A percentile compares a stretch with the other conserved stretches of the same genome.
These are phyloP conservation scores for Pangasius mekongensis DNA, from an alignment of 2,797 vertebrate genomes.

Conservation along the genomic window DNA sequence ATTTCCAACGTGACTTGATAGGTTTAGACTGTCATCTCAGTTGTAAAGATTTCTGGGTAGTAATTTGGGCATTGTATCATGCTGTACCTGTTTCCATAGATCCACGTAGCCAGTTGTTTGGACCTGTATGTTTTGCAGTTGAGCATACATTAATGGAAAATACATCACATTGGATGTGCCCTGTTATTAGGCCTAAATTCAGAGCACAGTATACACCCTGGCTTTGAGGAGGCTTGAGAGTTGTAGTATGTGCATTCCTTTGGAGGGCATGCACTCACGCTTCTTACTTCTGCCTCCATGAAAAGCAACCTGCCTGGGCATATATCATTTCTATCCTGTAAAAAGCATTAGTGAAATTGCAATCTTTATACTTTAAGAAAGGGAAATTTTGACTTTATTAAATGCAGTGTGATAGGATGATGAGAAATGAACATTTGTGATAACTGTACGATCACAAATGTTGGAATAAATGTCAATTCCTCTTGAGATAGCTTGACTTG, in stretches of 20 bases:
- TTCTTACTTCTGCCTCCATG: not conserved
- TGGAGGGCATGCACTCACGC: conserved; percentile 4
- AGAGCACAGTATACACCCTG: not conserved
- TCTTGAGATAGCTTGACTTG: too few species aligned
- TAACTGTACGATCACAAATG: not conserved
- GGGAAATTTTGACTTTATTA: not conserved
- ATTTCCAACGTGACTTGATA: not conserved
- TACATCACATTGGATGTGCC: not conserved
- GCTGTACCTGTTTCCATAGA: not conserved
- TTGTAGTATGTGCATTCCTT: conserved; percentile 18
- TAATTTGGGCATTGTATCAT: not conserved
- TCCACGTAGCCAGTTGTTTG: not conserved
- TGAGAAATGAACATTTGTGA: not conserved
- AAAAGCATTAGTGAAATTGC: not conserved
- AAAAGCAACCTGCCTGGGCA: not conserved
- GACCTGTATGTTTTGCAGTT: not conserved
- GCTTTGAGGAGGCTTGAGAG: conserved; percentile 14
- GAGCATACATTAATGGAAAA: not conserved
- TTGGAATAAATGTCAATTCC: not conserved
- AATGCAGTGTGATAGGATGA: not conserved
- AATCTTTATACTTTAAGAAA: not conserved
- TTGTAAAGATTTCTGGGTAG: not conserved
- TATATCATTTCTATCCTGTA: not conserved
- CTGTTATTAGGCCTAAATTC: not conserved
- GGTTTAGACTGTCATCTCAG: not conserved